Base-by-base conservation (phyloP, 1,140 invertebrate species). In the Papilio polyxenes region DNA sequence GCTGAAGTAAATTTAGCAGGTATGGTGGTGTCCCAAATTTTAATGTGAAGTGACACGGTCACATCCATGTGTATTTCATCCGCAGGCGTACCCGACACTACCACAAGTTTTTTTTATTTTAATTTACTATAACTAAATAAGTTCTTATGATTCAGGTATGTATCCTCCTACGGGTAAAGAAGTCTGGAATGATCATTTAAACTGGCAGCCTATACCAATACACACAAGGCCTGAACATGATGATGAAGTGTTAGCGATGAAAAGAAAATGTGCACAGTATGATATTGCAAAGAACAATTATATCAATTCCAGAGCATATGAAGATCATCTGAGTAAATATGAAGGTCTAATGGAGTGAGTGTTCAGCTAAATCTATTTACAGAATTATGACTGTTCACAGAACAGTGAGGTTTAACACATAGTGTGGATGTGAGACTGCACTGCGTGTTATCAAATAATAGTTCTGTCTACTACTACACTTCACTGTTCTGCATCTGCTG, bases 151-250 rank as follows among this genome's bases (percentile, higher is more conserved):
- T 20, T 79, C 81, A 95, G 94, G 93, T 20, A 95, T 98, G 83
- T 98, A 97, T 89, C 97, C 97, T 9, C 96, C 96, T 0, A 87
- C 88, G 15, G 94, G 92, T 6, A 87, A 93, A 20, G 94, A 96
- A 86, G 82, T 96, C 4, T 98, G 98, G 97, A 96, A 98, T 89
- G 81, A 86, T 0, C 83, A 95, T 4, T 90, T 98, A 2, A 87
- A 93, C 13, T 99, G 98, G 98, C 98, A 98, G 91, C 98, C 98
- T 0, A 97, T 99, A 86, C 98, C 98, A 0, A 95, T 99, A 11
- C 98, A 98, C 85, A 98, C 98, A 1, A 86, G 95, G 23, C 97
- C 97, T 0, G 95, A 96, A 89, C 85, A 94, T 2, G 82, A 95
- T 37, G 98, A 98, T 95, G 87, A 96, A 83, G 89, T 98, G 37